Evolutionary conservation across 2,113 vertebrate species (phyloP).

Genomic region (Rhadina sibilatrix): DNA sequence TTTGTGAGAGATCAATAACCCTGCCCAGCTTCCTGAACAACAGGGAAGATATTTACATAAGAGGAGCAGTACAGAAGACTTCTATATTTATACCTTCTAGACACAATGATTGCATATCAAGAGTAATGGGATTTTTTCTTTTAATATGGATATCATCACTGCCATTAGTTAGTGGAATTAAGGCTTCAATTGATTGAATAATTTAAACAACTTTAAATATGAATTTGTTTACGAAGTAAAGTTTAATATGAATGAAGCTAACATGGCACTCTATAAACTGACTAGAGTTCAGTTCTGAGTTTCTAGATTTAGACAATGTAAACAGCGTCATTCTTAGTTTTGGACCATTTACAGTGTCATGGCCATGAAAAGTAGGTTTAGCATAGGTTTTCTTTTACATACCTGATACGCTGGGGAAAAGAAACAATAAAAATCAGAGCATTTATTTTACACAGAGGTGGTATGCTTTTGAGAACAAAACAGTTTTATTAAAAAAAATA

Average conservation of each 20-base stretch:
- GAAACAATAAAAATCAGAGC: background rate
- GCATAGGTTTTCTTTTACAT: background rate
- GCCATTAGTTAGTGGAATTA: background rate
- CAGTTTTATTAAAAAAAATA: accelerated
- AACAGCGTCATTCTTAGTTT: background rate
- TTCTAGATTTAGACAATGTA: background rate
- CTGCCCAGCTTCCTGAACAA: accelerated
- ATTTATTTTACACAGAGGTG: background rate
- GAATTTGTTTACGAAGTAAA: background rate
- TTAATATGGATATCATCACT: background rate
- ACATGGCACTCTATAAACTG: background rate
- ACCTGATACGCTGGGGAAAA: background rate
- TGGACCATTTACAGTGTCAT: background rate
- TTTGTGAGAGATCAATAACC: background rate
- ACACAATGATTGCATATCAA: background rate
- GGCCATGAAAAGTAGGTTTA: background rate
- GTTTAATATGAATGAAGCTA: background rate
- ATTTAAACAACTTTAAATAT: background rate
- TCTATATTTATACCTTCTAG: background rate
- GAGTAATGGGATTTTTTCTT: background rate
- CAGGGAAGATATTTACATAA: background rate
- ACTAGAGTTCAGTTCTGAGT: background rate
- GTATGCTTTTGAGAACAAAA: background rate
- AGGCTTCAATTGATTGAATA: background rate
- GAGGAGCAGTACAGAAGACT: background rate